phyloP scores from a whole-genome alignment of 2,888 invertebrate species.

The Coenonympha glycerion region DNA sequence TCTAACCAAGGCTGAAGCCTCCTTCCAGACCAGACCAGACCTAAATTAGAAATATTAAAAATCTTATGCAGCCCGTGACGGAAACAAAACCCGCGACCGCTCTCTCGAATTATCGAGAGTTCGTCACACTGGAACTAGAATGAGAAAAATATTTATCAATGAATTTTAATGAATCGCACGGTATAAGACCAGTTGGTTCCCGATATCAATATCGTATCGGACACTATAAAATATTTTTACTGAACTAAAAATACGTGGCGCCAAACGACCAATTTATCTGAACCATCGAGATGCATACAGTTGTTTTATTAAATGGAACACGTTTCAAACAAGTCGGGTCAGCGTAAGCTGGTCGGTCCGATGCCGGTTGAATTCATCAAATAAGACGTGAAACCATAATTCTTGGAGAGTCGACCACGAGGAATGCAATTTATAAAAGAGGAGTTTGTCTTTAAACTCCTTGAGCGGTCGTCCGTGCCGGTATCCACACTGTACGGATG shows the following conservation, averaged over 20 bases:
- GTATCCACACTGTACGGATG: conserved; percentile 39
- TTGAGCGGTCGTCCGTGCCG: conserved; percentile 44
- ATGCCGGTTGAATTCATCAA: conserved; percentile 56
- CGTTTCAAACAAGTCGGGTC: conserved; percentile 30
- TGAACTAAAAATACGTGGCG: conserved; percentile 7
- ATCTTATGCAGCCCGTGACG: no score
- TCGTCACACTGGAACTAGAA: no score
- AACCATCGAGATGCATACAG: not conserved
- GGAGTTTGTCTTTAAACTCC: conserved; percentile 58
- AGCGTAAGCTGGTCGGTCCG: conserved; percentile 33
- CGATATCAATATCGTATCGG: not conserved
- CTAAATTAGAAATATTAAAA: no score
- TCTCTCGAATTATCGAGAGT: no score
- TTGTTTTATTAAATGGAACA: conserved; percentile 10
- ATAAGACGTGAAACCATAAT: conserved; percentile 56
- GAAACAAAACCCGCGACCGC: no score
- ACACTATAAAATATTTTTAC: not conserved
- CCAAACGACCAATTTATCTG: conserved; percentile 6
- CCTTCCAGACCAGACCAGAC: no score
- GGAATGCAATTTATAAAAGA: conserved; percentile 65
- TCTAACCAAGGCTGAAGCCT: no score
- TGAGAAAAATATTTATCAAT: no score
- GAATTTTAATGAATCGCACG: no score
- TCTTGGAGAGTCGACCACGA: conserved; percentile 48
- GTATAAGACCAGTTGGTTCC: no score